Percentiles rank a stretch among this genome's conserved stretches.
phyloP scores from a whole-genome alignment of 1,140 invertebrate genomes.

The Pteromalus puparum region DNA sequence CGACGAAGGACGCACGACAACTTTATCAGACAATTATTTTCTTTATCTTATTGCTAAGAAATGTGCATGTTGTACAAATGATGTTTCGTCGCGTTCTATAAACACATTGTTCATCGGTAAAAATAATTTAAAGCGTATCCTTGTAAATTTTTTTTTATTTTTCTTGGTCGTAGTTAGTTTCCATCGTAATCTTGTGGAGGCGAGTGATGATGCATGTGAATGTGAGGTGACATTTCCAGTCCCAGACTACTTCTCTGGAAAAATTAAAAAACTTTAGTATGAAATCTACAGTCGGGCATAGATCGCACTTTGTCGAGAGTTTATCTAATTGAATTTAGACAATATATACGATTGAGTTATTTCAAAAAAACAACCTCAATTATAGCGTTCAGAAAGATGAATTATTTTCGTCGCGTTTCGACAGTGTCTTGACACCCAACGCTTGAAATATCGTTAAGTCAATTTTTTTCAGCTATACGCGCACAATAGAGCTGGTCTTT shows the following conservation, averaged over 20 bases:
- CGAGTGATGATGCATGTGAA: slow-evolving; percentile 72
- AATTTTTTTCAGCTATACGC: too few relatives aligned
- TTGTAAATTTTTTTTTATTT: slow-evolving; percentile 10
- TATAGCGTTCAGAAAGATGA: too few relatives aligned
- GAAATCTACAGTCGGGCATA: background rate
- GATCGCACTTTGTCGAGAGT: background rate
- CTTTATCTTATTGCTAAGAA: slow-evolving; percentile 38
- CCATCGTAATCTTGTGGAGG: slow-evolving; percentile 68
- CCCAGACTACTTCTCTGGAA: slow-evolving; percentile 70
- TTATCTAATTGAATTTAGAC: background rate
- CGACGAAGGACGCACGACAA: background rate
- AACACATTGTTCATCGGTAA: slow-evolving; percentile 38
- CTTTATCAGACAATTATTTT: slow-evolving; percentile 8
- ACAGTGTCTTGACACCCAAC: too few relatives aligned
- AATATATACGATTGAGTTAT: background rate
- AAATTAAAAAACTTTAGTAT: background rate
- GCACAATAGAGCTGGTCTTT: too few relatives aligned
- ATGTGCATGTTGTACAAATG: slow-evolving; percentile 43
- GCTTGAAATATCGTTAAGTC: too few relatives aligned
- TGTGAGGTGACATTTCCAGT: slow-evolving; percentile 72
- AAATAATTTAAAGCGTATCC: slow-evolving; percentile 52
- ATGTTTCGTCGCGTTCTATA: slow-evolving; percentile 34
- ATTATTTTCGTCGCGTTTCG: too few relatives aligned
- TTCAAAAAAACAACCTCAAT: too few relatives aligned
- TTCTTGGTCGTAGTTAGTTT: slow-evolving; percentile 55